Percentiles rank a stretch among this genome's conserved stretches.
Evolutionary conservation across 2,888 invertebrate species (phyloP).

Genomic region (Steinernema scapterisci): DNA sequence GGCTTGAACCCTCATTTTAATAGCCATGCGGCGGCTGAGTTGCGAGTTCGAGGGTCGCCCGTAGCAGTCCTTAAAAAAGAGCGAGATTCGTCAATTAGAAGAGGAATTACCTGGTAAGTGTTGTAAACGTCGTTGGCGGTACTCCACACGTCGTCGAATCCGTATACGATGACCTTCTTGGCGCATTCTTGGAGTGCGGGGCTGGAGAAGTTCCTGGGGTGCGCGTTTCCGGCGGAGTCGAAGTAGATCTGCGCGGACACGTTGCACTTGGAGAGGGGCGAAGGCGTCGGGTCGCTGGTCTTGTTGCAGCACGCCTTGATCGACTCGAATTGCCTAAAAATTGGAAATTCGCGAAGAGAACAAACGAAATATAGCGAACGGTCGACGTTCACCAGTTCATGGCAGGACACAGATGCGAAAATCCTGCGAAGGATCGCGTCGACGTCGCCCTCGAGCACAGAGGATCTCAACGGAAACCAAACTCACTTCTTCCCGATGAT

Average conservation of each 20-base stretch:
- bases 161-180: constrained; percentile 44
- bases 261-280: constrained; percentile 18
- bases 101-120: no score
- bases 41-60: constrained; percentile 12
- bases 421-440: no score
- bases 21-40: neutral
- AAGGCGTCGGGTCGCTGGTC: neutral
- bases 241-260: constrained; percentile 32
- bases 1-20: neutral
- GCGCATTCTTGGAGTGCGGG: constrained; percentile 42
- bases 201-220: neutral
- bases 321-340: constrained; percentile 31
- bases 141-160: constrained; percentile 31
- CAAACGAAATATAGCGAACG: no score
- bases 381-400: no score
- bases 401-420: no score
- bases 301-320: constrained; percentile 22
- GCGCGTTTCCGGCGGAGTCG: constrained; percentile 16
- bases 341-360: no score
- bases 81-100: no score
- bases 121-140: constrained; percentile 38
- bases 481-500: constrained; percentile 53
- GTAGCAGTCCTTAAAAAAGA: constrained; percentile 42
- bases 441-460: neutral
- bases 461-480: neutral